These are phyloP conservation scores for Anseranas semipalmata DNA, from an alignment of 2,113 vertebrate genomes.

Conservation along the genomic window DNA sequence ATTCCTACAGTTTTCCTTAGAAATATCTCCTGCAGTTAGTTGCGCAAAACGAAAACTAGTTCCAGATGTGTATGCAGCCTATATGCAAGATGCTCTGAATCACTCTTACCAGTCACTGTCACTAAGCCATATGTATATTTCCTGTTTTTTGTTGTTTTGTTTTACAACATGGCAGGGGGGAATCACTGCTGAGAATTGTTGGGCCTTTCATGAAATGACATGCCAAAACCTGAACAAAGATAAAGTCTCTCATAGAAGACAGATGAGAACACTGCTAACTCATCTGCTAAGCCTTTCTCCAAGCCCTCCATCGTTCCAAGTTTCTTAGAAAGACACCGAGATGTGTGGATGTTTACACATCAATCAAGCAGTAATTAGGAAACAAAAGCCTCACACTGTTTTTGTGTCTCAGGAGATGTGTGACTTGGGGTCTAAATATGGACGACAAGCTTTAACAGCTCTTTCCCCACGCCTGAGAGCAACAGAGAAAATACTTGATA, in stretches of 20 bases:
- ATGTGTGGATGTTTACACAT: neutral
- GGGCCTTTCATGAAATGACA: neutral
- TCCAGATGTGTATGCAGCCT: neutral
- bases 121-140: neutral
- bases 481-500: neutral
- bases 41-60: neutral
- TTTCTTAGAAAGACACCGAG: neutral
- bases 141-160: neutral
- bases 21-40: neutral
- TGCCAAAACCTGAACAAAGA: neutral
- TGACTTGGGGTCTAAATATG: neutral
- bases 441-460: neutral
- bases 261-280: neutral
- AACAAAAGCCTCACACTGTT: neutral
- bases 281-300: neutral
- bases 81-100: neutral
- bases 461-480: neutral
- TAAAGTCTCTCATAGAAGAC: neutral
- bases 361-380: neutral
- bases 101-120: neutral
- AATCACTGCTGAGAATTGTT: neutral
- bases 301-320: neutral
- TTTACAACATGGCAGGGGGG: neutral
- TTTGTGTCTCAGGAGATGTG: neutral
- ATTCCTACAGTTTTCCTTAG: neutral